These are phyloP conservation scores for Plagodis pulveraria DNA, from an alignment of 2,888 invertebrate genomes.

Conservation along the genomic window DNA sequence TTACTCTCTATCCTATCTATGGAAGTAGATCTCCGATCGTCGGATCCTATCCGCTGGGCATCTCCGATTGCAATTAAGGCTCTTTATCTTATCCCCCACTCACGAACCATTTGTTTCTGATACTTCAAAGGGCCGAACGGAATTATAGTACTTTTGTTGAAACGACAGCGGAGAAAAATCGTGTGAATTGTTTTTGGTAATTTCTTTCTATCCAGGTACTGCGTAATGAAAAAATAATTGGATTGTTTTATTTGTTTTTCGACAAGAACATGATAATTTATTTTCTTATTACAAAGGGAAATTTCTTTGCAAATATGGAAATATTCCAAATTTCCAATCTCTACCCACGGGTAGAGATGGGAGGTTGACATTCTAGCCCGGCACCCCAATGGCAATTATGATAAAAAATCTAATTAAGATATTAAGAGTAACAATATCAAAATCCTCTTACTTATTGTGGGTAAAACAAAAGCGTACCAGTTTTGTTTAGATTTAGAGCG, in stretches of 20 bases:
- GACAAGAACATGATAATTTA: no score
- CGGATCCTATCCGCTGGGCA: slow-evolving; percentile 20
- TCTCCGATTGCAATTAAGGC: slow-evolving; percentile 50
- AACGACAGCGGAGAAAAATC: slow-evolving; percentile 21
- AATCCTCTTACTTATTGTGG: no score
- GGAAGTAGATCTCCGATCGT: slow-evolving; percentile 5
- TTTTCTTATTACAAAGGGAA: no score
- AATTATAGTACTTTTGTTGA: slow-evolving; percentile 35
- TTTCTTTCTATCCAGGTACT: slow-evolving; percentile 29
- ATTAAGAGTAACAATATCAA: neutral
- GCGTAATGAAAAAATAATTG: neutral
- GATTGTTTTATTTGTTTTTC: slow-evolving; percentile 2
- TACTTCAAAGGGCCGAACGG: slow-evolving; percentile 39
- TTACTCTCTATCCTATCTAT: slow-evolving; percentile 2
- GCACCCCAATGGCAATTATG: no score
- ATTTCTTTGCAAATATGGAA: neutral
- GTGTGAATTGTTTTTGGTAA: slow-evolving; percentile 26
- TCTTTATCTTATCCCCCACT: slow-evolving; percentile 42
- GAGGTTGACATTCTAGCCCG: no score
- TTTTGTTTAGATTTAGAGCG: slow-evolving; percentile 19
- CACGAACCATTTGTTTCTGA: slow-evolving; percentile 37
- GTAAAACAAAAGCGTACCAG: slow-evolving; percentile 1
- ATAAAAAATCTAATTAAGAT: no score
- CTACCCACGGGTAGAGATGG: no score
- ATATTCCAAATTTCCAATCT: no score